Percentiles rank a stretch among this genome's conserved stretches.
These are phyloP conservation scores for Pocillopora meandrina DNA, from an alignment of 92 coral and sea anemone species.

Conservation along the genomic window DNA sequence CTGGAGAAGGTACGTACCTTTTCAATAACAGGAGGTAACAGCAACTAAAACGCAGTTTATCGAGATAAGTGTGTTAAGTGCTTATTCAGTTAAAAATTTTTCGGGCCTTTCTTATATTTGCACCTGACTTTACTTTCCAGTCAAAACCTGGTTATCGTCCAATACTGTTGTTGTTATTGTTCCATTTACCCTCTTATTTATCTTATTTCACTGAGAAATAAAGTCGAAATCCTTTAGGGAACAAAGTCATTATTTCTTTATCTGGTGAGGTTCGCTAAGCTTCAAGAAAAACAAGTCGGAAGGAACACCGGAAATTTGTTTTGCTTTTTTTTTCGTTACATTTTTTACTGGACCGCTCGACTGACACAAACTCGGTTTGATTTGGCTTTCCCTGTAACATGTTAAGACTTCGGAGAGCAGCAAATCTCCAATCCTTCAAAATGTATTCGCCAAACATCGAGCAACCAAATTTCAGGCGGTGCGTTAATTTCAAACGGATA, in stretches of 20 bases:
- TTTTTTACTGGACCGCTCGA: slow-evolving; percentile 18
- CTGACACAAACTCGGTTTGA: background rate
- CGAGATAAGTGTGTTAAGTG: background rate
- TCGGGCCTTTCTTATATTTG: background rate
- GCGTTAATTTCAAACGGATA: slow-evolving; percentile 3
- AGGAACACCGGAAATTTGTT: slow-evolving; percentile 5
- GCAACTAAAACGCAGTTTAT: background rate
- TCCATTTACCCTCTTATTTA: background rate
- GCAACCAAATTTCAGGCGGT: slow-evolving; percentile 9
- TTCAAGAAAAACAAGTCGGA: background rate
- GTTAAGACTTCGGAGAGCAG: too few relatives aligned
- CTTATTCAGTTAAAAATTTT: background rate
- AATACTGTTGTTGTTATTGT: background rate
- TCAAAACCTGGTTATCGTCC: background rate
- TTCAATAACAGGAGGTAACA: background rate
- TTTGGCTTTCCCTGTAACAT: background rate
- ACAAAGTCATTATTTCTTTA: background rate
- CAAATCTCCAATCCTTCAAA: background rate
- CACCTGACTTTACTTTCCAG: background rate
- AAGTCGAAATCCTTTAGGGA: background rate
- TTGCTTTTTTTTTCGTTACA: slow-evolving; percentile 1
- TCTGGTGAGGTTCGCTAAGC: background rate
- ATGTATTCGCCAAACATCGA: background rate
- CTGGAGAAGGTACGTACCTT: slow-evolving; percentile 32
- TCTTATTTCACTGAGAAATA: background rate